These are phyloP conservation scores for Chondrilla cf. caribensis DNA, from an alignment of 37 sponge, comb jelly and placozoan species.

Conservation along the genomic window DNA sequence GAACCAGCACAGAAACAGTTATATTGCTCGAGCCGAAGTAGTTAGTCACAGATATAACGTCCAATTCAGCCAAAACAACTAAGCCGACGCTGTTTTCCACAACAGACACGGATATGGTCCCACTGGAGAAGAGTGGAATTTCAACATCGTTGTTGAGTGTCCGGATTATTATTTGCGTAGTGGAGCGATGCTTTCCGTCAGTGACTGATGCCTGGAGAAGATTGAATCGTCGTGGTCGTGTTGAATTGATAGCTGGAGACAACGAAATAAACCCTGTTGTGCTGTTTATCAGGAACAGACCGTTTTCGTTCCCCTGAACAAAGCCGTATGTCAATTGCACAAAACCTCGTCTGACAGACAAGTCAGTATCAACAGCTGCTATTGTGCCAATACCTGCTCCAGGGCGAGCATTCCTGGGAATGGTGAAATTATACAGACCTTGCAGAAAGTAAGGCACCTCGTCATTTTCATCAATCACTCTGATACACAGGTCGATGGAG, in stretches of 20 bases:
- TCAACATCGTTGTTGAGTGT: background rate
- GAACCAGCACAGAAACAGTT: background rate
- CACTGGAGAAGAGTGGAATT: background rate
- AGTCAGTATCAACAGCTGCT: background rate
- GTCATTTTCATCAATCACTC: background rate
- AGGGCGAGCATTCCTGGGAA: background rate
- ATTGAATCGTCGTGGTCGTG: background rate
- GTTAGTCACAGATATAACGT: background rate
- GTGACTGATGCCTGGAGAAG: background rate
- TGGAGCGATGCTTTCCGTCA: background rate
- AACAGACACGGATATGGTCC: background rate
- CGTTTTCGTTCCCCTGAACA: background rate
- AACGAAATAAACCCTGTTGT: background rate
- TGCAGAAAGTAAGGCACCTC: background rate
- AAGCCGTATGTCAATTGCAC: background rate
- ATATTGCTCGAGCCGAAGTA: background rate
- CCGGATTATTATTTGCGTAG: background rate
- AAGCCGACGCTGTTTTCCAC: background rate
- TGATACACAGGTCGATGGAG: background rate
- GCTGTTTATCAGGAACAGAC: background rate
- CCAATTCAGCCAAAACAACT: background rate
- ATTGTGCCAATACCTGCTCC: background rate
- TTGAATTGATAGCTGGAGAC: background rate
- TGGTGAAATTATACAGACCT: background rate
- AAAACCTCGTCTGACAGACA: background rate